Evolutionary conservation across 2,888 invertebrate species (phyloP), one percentile per base, ranked within the genome.

Genomic region (Drosophila lacicola): DNA sequence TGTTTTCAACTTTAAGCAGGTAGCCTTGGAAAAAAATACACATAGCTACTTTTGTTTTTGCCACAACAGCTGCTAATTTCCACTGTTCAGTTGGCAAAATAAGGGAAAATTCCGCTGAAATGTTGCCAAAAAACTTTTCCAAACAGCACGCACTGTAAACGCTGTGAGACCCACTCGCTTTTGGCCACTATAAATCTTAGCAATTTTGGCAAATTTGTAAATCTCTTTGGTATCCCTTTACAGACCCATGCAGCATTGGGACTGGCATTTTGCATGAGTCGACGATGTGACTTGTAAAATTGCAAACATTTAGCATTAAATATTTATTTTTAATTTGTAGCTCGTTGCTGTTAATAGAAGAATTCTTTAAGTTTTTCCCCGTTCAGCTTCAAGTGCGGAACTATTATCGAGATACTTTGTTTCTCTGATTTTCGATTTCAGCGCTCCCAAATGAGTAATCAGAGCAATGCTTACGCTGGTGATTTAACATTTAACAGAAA

Each of bases 371-470:
- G 19, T 19, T 5, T 36, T 19, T 19, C n/a, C 1, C 10, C 6
- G 8, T 37, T 34, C n/a, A 19, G 29, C 34, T 36, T 29, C 2
- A 42, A 55, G 29, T 25, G 34, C n/a, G 5, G 8, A 53, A 45
- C 37, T 42, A 41, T 45, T 47, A 14, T 37, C 34, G 9, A 47
- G 25, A 49, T 61, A 33, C 51, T 39, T 14, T 34, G 17, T 14
- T 47, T 50, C 33, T 29, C 6, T 33, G 9, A 17, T 14, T 25
- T 42, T 63, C 54, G 46, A 42, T 62, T 62, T 68, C 47, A 56
- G 19, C n/a, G 56, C 65, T 82, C 85, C 88, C 82, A 70, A 65
- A 77, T 88, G 82, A 68, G 85, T 74, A 85, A 82, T 85, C 85
- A 85, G 64, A 53, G 36, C 55, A 47, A 53, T 17, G 44, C 45